These are phyloP conservation scores for Phaedon cochleariae DNA, from an alignment of 2,888 invertebrate genomes.

Conservation along the genomic window DNA sequence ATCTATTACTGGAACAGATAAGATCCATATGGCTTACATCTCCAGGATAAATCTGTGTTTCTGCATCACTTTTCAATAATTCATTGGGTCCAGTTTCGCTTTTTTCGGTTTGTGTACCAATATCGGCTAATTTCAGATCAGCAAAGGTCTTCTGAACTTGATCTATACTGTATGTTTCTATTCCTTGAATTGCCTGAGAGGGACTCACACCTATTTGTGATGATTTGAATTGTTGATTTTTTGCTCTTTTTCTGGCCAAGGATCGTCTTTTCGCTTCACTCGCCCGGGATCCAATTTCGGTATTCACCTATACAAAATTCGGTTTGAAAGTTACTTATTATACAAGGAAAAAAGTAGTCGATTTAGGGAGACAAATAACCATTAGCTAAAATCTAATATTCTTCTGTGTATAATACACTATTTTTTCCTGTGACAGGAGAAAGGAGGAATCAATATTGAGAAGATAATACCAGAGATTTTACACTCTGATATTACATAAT, in stretches of 20 bases:
- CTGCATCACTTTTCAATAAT: constrained; percentile 56
- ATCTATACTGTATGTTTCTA: constrained; percentile 63
- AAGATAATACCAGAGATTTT: too few relatives aligned
- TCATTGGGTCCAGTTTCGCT: constrained; percentile 65
- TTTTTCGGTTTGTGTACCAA: constrained; percentile 84
- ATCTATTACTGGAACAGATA: too few relatives aligned
- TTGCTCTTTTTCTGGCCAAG: constrained; percentile 76
- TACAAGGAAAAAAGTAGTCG: too few relatives aligned
- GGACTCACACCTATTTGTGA: constrained; percentile 68
- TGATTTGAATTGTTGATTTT: constrained; percentile 65
- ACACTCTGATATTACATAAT: too few relatives aligned
- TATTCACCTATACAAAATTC: constrained; percentile 57
- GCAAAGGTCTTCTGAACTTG: constrained; percentile 88
- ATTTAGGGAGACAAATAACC: too few relatives aligned
- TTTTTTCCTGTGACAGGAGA: too few relatives aligned
- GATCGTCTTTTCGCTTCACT: constrained; percentile 77
- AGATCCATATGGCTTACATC: constrained; percentile 75
- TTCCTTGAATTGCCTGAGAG: constrained; percentile 57
- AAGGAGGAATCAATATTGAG: too few relatives aligned
- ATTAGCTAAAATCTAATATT: too few relatives aligned
- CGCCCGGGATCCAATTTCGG: constrained; percentile 66
- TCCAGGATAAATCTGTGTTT: constrained; percentile 89
- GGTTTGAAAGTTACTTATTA: neutral
- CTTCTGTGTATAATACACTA: too few relatives aligned
- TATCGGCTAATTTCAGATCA: constrained; percentile 78